A percentile compares a stretch with the other conserved stretches of the same genome.
phyloP scores from a whole-genome alignment of 2,113 vertebrate genomes.

The Antigone vipio region DNA sequence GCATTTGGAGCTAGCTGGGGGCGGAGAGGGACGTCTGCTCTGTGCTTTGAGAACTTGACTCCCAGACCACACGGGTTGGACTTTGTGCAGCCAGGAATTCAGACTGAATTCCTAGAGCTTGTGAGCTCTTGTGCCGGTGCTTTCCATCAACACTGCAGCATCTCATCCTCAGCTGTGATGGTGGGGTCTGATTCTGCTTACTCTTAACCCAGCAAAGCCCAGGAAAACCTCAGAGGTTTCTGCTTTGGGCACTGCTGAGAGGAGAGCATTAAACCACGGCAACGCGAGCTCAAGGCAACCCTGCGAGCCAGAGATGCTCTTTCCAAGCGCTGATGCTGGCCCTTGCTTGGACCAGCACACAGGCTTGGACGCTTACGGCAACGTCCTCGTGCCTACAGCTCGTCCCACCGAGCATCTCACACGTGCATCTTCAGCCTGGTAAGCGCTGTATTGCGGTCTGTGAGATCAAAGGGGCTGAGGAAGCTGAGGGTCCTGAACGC shows the following conservation, averaged over 20 bases:
- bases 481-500: neutral
- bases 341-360: neutral
- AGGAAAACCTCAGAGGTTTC: neutral
- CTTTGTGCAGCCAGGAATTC: neutral
- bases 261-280: neutral
- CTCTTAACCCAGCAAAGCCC: neutral
- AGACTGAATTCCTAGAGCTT: neutral
- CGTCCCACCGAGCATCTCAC: neutral
- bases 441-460: too few relatives aligned
- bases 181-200: neutral
- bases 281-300: neutral
- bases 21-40: neutral
- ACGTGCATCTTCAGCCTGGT: rapidly evolving
- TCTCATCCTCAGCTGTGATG: neutral
- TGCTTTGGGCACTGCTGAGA: neutral
- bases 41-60: neutral
- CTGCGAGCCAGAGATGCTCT: neutral
- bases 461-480: neutral
- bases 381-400: neutral
- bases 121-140: neutral
- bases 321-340: neutral
- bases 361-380: neutral
- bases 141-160: neutral
- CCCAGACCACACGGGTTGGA: neutral
- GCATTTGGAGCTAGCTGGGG: neutral